Percentiles rank a stretch among this genome's conserved stretches.
Conservation (phyloP, 30 jellyfish, hydroid and myxozoan species). For the Hydra vulgaris region DNA sequence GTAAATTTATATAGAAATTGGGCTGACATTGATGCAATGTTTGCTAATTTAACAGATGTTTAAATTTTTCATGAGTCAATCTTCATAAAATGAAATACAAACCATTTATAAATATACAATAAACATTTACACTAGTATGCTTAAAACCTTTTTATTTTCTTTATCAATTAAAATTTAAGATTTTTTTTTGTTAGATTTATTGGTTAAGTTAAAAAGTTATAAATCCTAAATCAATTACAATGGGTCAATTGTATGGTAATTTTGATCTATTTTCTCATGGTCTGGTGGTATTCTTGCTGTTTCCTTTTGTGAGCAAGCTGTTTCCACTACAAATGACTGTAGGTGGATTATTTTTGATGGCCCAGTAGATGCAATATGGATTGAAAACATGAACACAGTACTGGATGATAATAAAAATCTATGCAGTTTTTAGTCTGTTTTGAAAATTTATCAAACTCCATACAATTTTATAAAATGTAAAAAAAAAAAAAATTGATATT, state of each 20-base stretch:
- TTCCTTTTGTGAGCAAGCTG: conserved; percentile 86
- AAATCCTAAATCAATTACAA: conserved; percentile 82
- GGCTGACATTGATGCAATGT: too few species aligned
- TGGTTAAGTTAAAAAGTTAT: conserved; percentile 85
- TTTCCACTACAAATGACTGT: conserved; percentile 64
- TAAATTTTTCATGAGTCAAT: too few species aligned
- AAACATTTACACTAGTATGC: too few species aligned
- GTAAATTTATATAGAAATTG: too few species aligned
- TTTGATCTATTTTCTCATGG: conserved; percentile 95
- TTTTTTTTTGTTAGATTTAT: neutral
- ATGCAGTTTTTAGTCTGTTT: neutral
- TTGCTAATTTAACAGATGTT: too few species aligned
- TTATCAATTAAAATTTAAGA: too few species aligned
- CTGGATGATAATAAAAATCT: conserved; percentile 94
- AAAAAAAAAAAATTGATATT: too few species aligned
- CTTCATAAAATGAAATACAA: too few species aligned
- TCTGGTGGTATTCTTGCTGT: conserved; percentile 89
- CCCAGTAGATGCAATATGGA: conserved; percentile 98
- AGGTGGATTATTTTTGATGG: conserved; percentile 92
- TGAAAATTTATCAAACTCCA: too few species aligned
- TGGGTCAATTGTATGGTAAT: conserved; percentile 93
- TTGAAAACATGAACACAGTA: conserved; percentile 92
- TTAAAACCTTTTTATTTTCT: too few species aligned
- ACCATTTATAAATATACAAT: too few species aligned
- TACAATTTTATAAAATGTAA: too few species aligned